Percentiles rank a stretch among this genome's conserved stretches.
These are phyloP conservation scores for Noctua fimbriata DNA, from an alignment of 2,888 invertebrate genomes.

Conservation along the genomic window DNA sequence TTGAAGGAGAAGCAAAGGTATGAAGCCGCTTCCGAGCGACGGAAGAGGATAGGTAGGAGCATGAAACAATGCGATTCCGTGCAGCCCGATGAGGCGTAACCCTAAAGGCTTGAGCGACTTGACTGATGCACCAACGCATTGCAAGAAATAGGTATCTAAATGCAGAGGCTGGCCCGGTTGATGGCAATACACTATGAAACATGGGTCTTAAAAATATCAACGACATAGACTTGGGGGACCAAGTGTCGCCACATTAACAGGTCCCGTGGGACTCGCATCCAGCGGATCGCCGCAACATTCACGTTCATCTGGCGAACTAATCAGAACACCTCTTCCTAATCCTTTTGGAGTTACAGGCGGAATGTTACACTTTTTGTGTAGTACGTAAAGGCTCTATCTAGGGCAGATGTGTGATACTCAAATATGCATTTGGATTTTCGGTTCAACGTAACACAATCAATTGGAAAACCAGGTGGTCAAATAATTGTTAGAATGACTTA, in stretches of 20 bases:
- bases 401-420: neutral
- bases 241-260: too few relatives aligned
- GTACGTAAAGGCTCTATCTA: neutral
- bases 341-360: neutral
- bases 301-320: neutral
- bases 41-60: neutral
- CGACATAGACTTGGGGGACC: too few relatives aligned
- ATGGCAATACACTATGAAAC: neutral
- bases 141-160: neutral
- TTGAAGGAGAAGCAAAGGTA: too few relatives aligned
- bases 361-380: too few relatives aligned
- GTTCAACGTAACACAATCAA: slow-evolving; percentile 10
- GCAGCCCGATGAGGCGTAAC: neutral
- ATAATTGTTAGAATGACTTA: slow-evolving; percentile 19
- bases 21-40: neutral
- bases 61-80: neutral
- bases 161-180: neutral
- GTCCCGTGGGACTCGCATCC: too few relatives aligned
- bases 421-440: neutral
- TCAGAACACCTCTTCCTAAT: neutral
- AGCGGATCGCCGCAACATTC: too few relatives aligned
- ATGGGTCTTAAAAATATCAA: neutral
- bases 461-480: slow-evolving; percentile 31
- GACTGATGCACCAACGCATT: neutral
- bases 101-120: neutral